A percentile compares a stretch with the other conserved stretches of the same genome.
Conservation (phyloP, 2,113 vertebrate genomes). For the Machaerirhynchus nigripectus region DNA sequence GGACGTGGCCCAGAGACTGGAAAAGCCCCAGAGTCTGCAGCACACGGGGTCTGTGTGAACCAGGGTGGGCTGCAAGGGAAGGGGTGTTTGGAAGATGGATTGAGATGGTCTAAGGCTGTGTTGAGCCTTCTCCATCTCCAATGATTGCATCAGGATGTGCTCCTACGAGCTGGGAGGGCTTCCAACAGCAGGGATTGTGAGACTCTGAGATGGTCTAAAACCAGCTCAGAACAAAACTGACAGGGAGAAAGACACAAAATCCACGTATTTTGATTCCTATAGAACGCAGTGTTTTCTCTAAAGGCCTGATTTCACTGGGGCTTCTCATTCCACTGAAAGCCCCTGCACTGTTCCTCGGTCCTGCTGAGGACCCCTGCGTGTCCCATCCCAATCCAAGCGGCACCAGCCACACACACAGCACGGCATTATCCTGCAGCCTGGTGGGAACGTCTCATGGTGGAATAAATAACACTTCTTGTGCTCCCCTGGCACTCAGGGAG, state of each 20-base stretch:
- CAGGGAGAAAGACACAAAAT: neutral
- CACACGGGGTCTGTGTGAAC: rapidly evolving
- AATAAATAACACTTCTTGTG: neutral
- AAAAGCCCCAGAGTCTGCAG: neutral
- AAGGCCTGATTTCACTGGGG: neutral
- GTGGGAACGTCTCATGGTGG: neutral
- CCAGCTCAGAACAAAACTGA: neutral
- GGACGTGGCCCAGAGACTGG: neutral
- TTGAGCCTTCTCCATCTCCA: neutral
- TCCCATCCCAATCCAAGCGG: neutral
- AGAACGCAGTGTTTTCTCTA: neutral
- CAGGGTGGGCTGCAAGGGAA: rapidly evolving
- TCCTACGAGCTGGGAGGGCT: neutral
- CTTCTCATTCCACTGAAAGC: neutral
- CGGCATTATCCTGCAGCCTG: neutral
- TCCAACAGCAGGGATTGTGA: neutral
- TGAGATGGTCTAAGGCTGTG: neutral
- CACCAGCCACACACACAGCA: neutral
- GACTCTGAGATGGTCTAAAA: neutral
- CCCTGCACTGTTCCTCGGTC: neutral
- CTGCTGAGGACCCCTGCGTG: neutral
- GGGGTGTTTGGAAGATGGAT: neutral
- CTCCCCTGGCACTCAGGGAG: neutral
- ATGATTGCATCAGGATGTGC: neutral
- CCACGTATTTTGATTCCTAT: neutral